These are phyloP conservation scores for Zaprionus lachaisei DNA, from an alignment of 1,140 invertebrate genomes.

Conservation along the genomic window DNA sequence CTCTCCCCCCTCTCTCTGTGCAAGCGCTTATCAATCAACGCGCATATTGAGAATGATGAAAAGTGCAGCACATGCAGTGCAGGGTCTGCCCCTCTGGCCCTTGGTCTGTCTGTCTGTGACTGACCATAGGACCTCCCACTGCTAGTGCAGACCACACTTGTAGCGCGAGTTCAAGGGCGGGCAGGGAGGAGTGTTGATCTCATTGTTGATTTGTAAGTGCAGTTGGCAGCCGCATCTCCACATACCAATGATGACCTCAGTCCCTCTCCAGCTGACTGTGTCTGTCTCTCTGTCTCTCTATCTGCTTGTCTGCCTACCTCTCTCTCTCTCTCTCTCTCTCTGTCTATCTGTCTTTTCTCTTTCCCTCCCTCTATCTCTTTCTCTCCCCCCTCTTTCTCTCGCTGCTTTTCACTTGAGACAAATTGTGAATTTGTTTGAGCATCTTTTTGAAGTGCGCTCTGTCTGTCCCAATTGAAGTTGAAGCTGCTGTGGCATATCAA, in stretches of 20 bases:
- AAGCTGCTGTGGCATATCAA: conserved; percentile 17
- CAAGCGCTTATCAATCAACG: conserved; percentile 72
- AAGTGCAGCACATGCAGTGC: conserved; percentile 57
- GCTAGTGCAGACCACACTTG: conserved; percentile 65
- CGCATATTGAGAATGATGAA: conserved; percentile 68
- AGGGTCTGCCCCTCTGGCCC: conserved; percentile 2
- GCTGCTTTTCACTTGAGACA: conserved; percentile 68
- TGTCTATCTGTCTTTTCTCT: background rate
- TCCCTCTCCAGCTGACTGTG: background rate
- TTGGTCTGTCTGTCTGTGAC: conserved; percentile 30
- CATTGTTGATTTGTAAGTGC: conserved; percentile 69
- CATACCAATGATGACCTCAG: conserved; percentile 57
- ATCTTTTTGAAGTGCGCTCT: conserved; percentile 68
- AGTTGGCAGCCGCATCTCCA: conserved; percentile 17
- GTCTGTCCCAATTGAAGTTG: conserved; percentile 46
- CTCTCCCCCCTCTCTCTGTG: too few relatives aligned
- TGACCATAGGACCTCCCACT: conserved; percentile 72
- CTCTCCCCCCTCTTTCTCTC: background rate
- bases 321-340: background rate
- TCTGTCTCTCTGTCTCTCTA: too few relatives aligned
- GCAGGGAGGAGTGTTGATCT: conserved; percentile 42
- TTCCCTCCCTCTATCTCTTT: background rate
- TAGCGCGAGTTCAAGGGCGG: background rate
- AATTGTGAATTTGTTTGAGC: conserved; percentile 77
- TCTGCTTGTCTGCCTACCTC: too few relatives aligned